Evolutionary conservation across 2,888 invertebrate genomes (phyloP).

Genomic region (Synanthedon myopaeformis): DNA sequence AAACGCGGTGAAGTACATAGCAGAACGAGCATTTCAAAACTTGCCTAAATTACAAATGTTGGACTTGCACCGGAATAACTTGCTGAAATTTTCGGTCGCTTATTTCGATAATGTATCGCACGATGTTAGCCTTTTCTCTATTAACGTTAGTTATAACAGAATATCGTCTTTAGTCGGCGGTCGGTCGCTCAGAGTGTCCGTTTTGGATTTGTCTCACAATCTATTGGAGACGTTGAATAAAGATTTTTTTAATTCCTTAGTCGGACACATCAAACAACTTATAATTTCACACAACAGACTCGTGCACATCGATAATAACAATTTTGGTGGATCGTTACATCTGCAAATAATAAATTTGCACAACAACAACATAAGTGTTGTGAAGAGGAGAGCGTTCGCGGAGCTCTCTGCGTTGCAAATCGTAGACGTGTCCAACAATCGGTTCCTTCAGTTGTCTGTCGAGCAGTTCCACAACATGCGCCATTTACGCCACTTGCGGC

Average conservation of each 20-base stretch:
- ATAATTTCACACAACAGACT: constrained; percentile 72
- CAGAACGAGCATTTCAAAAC: constrained; percentile 76
- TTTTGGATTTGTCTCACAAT: constrained; percentile 77
- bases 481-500: constrained; percentile 74
- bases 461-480: constrained; percentile 66
- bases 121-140: constrained; percentile 68
- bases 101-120: constrained; percentile 74
- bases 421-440: constrained; percentile 34
- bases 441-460: constrained; percentile 24
- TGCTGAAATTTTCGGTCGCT: constrained; percentile 73
- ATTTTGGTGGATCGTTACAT: constrained; percentile 21
- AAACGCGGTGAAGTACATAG: constrained; percentile 76
- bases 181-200: constrained; percentile 59
- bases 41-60: constrained; percentile 77
- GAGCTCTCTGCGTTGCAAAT: constrained; percentile 29
- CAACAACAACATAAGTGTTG: constrained; percentile 73
- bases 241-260: constrained; percentile 62
- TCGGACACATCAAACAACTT: constrained; percentile 26
- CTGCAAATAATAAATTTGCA: constrained; percentile 66
- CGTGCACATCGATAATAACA: constrained; percentile 53
- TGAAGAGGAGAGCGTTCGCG: constrained; percentile 76
- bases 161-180: constrained; percentile 40
- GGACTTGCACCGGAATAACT: constrained; percentile 79
- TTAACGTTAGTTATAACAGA: constrained; percentile 79
- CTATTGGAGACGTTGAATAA: constrained; percentile 68